Evolutionary conservation across 2,888 invertebrate species (phyloP).

Genomic region (Mesoligia furuncula): DNA sequence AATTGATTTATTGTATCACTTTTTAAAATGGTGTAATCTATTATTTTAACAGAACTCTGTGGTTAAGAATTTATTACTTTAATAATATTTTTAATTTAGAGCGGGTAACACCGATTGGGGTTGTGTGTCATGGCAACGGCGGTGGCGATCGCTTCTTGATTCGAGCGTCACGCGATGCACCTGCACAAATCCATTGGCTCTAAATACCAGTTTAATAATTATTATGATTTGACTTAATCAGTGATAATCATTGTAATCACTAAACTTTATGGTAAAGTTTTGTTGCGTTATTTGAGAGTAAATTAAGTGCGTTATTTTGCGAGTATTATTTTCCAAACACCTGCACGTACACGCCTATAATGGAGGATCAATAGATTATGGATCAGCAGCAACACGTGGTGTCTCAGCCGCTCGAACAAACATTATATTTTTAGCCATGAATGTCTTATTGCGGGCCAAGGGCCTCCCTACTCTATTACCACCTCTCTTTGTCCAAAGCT

Average conservation of each 20-base stretch:
- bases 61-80: neutral
- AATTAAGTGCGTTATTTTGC: neutral
- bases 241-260: neutral
- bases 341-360: neutral
- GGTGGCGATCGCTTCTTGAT: neutral
- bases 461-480: no score
- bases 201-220: neutral
- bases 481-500: no score
- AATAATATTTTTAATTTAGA: neutral
- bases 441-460: no score
- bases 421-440: no score
- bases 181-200: neutral
- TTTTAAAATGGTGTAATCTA: no score
- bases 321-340: neutral
- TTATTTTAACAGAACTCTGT: neutral
- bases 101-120: neutral
- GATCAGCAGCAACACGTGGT: no score
- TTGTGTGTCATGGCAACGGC: neutral
- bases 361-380: no score
- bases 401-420: no score
- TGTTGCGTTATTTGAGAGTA: no score
- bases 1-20: neutral
- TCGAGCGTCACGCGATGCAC: neutral
- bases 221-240: neutral
- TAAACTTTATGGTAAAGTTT: neutral